Evolutionary conservation across 2,113 vertebrate genomes (phyloP), one percentile per base, ranked within the genome.

Genomic region (Nanorana parkeri): DNA sequence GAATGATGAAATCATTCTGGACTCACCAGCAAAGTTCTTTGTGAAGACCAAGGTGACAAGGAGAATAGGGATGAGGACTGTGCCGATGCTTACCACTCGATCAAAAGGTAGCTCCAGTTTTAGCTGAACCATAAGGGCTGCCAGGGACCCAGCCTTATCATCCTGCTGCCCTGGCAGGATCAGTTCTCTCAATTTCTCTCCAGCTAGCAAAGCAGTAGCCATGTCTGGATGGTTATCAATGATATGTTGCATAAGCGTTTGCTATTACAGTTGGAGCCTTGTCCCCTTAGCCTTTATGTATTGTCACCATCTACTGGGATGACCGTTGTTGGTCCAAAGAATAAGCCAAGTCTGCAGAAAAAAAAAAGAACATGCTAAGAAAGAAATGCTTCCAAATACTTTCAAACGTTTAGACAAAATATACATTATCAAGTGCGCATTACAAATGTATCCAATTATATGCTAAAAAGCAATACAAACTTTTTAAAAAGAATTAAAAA

Each of bases 221-320:
- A 99, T 99, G 96, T 99, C 97, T 90, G 97, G 93, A 86, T 98
- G 97, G 90, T 97, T 97, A 88, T 99, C 97, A 87, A 99, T 92
- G 91, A 99, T 94, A 92, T 97, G 96, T 95, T 99, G 97, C 97
- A 99, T 99, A 91, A 89, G 91, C 89, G 61, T 88, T 82, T 80
- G 84, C 85, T 85, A 88, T 85, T 83, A 36, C 24, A 17, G 28
- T 67, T 75, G 51, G 36, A 72, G 36, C 16, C 17, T 74, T 65
- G 28, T 23, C 80, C 47, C 19, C 36, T 16, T 29, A 56, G 77
- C 65, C 68, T 60, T 47, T 67, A 58, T 52, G 63, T 75, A 17
- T 60, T 47, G 8, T 68, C 63, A 58, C 71, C 54, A 24, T 21
- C 36, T 76, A 76, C 23, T 68, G 64, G 36, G 21, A 51, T 55